phyloP scores from a whole-genome alignment of 2,113 vertebrate species.

The Barbus barbus region DNA sequence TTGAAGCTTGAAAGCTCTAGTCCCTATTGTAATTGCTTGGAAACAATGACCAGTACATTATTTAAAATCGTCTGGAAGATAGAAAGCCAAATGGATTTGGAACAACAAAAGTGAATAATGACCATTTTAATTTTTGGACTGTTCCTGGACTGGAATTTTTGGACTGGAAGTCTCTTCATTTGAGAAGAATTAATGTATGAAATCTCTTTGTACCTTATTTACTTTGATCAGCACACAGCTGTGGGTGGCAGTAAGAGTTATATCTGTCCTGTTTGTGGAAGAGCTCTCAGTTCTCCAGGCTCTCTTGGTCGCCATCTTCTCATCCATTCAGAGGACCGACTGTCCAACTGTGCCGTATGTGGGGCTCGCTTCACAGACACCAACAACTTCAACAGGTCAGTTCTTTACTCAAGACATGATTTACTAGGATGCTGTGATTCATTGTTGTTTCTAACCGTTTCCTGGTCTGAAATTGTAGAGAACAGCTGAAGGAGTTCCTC shows the following conservation, averaged over 20 bases:
- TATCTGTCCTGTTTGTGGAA: slow-evolving; percentile 93
- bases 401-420: background rate
- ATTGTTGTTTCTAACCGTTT: background rate
- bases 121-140: background rate
- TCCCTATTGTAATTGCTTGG: background rate
- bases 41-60: background rate
- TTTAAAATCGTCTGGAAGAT: background rate
- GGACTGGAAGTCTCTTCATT: background rate
- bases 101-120: background rate
- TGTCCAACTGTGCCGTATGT: slow-evolving; percentile 96
- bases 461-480: slow-evolving; percentile 68
- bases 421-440: background rate
- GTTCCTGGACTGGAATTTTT: too few relatives aligned
- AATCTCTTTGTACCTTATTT: background rate
- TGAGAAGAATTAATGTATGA: background rate
- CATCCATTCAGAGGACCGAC: slow-evolving; percentile 95
- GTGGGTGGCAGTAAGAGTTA: slow-evolving; percentile 93
- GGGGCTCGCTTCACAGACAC: slow-evolving; percentile 93
- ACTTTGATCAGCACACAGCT: slow-evolving; percentile 83
- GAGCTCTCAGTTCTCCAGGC: slow-evolving; percentile 92
- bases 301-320: slow-evolving; percentile 94
- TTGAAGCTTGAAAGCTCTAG: background rate
- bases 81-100: background rate
- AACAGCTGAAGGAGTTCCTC: slow-evolving; percentile 92
- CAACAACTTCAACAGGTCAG: slow-evolving; percentile 93